Conservation (phyloP, 2,113 vertebrate species). For the Parus major region DNA sequence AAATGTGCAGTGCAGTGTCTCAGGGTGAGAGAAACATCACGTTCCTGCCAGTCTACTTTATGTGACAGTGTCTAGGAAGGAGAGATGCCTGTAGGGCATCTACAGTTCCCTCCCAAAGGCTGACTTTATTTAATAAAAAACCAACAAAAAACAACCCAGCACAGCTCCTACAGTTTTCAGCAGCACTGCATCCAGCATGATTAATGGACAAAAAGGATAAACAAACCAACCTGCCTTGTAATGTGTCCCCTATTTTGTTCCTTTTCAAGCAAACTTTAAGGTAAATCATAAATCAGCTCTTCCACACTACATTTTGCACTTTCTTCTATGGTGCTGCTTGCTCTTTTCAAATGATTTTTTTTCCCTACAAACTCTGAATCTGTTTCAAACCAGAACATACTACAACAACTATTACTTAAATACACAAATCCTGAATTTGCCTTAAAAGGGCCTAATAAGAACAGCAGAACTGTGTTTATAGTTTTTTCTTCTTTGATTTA, state of each 20-base stretch:
- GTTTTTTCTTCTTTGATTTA: not conserved
- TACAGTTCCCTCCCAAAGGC: not conserved
- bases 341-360: not conserved
- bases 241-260: fast-evolving
- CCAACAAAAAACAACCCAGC: not conserved
- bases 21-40: not conserved
- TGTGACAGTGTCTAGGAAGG: fast-evolving
- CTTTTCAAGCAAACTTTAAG: not conserved
- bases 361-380: not conserved
- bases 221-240: not conserved
- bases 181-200: not conserved
- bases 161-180: not conserved
- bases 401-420: not conserved
- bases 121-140: not conserved
- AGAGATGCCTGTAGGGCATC: not conserved
- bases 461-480: not conserved
- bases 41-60: not conserved
- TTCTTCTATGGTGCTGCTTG: not conserved
- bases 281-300: not conserved
- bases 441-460: not conserved
- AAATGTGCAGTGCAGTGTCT: not conserved
- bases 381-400: not conserved
- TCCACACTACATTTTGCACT: not conserved
- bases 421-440: not conserved
- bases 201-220: not conserved